Evolutionary conservation across 2,888 invertebrate species (phyloP), one percentile per base, ranked within the genome.

Genomic region (Agrypnus murinus): DNA sequence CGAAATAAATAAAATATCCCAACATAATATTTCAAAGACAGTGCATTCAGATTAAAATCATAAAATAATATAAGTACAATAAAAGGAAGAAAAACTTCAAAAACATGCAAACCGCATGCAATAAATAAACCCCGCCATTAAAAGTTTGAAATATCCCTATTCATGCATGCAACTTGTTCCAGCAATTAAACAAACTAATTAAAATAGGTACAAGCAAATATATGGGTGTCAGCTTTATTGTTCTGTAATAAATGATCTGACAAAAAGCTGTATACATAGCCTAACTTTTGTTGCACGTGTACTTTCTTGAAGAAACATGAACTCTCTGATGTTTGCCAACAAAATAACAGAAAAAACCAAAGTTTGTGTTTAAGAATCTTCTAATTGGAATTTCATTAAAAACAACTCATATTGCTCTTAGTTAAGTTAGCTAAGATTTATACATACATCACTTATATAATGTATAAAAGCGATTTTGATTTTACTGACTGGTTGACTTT

Each of bases 151-250:
- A 60, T 60, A 60, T 60, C 45, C 45, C 45, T 60, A 45, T 60
- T 60, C 45, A 45, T 60, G 45, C 59, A 45, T 60, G 45, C 45
- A 60, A 43, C 59, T 45, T 60, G 59, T 60, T 60, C 45, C 45
- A 45, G 59, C 59, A 60, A 60, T 60, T 60, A 60, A 45, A 45
- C 45, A 60, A 60, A 60, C 59, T 60, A 60, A 60, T 60, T 60
- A 60, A 60, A 60, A 60, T 60, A 60, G 45, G 55, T 55, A 55
- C 55, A 55, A 36, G 55, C 17, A 55, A 55, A 55, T 55, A 55
- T 55, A 55, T 55, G 15, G 55, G 55, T 36, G 55, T 55, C 55
- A 36, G 55, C 15, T 36, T 34, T 15, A 45, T 45, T 60, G 32
- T 45, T 34, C 14, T 31, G 12, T 60, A 45, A 60, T 60, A 60